These are phyloP conservation scores for Ochropacha duplaris DNA, from an alignment of 2,888 invertebrate species.

Conservation along the genomic window DNA sequence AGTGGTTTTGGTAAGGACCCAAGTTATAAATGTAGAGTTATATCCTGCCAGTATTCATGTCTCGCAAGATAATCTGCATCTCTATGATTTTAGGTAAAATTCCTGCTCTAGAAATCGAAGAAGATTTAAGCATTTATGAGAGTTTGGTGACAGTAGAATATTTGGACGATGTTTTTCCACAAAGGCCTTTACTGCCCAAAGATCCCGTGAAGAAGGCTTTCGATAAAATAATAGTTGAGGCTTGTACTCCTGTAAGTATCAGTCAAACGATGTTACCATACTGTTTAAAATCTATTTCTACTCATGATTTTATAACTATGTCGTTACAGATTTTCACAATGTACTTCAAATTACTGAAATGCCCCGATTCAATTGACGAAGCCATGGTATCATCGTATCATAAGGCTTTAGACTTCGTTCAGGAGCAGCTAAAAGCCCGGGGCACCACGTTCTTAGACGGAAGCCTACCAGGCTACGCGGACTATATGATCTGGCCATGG, in stretches of 20 bases:
- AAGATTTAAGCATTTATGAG: conserved; percentile 87
- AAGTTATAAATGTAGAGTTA: conserved; percentile 9
- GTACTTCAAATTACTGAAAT: conserved; percentile 43
- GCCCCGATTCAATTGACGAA: conserved; percentile 50
- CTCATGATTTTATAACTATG: too few relatives aligned
- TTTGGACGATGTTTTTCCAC: conserved; percentile 89
- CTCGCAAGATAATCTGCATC: too few relatives aligned
- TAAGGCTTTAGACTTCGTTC: conserved; percentile 82
- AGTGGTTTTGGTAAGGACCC: conserved; percentile 83
- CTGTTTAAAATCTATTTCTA: too few relatives aligned
- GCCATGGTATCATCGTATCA: conserved; percentile 42
- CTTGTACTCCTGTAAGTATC: conserved; percentile 41
- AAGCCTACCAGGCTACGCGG: conserved; percentile 87
- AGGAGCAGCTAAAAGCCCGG: conserved; percentile 84
- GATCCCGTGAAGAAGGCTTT: conserved; percentile 87
- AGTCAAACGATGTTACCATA: too few relatives aligned
- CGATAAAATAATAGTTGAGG: conserved; percentile 87
- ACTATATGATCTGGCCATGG: conserved; percentile 95
- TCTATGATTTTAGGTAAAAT: conserved; percentile 84
- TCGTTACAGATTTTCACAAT: conserved; percentile 51
- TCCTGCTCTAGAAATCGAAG: conserved; percentile 87
- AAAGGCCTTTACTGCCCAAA: conserved; percentile 84
- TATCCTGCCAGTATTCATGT: too few relatives aligned
- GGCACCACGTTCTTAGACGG: conserved; percentile 85
- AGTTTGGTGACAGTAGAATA: conserved; percentile 91